Base-by-base conservation (phyloP, 2,797 vertebrate species). In the Argya squamiceps region DNA sequence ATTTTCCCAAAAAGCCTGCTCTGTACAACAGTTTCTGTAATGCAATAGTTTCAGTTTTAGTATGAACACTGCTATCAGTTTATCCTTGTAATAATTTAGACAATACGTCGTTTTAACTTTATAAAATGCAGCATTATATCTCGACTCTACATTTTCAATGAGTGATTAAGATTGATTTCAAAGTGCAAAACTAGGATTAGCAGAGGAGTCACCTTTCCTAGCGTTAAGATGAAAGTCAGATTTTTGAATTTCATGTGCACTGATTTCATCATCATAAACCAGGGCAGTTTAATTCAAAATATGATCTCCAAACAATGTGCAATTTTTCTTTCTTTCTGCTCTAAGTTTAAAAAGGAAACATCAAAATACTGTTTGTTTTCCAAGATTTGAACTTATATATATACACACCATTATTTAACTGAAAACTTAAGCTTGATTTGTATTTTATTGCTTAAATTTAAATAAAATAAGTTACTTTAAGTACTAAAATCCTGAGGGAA, bases 381-480 rank as follows among this genome's bases (percentile, higher is more conserved):
- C 89, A 93, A 94, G 71, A 89, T 90, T 96, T 84, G 84, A 97
- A 97, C 87, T 96, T 97, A 97, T 92, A 88, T 94, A 96, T 73
- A 95, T 7, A 96, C 52, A 81, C 36, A 79, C 39, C 65, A 55
- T 58, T 95, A 96, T 90, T 96, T 96, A 97, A 97, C 88, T 93
- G 95, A 97, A 97, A 98, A 97, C 84, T 95, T 96, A 97, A 97
- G 82, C 95, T 96, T 82, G 69, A 97, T 95, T 92, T 78, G 70
- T 97, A 96, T 94, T 97, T 97, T 98, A 98, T 98, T 98, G 98
- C 98, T 98, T 98, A 97, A 97, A 97, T 97, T 97, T 97, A 98
- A 98, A 98, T 97, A 97, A 98, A 98, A 97, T 97, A 97, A 97
- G 96, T 98, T 98, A 82, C 95, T 97, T 97, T 89, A 93, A 97